Percentiles rank a stretch among this genome's conserved stretches.
Evolutionary conservation across 2,888 invertebrate species (phyloP).

Genomic region (Corbicula japonica): DNA sequence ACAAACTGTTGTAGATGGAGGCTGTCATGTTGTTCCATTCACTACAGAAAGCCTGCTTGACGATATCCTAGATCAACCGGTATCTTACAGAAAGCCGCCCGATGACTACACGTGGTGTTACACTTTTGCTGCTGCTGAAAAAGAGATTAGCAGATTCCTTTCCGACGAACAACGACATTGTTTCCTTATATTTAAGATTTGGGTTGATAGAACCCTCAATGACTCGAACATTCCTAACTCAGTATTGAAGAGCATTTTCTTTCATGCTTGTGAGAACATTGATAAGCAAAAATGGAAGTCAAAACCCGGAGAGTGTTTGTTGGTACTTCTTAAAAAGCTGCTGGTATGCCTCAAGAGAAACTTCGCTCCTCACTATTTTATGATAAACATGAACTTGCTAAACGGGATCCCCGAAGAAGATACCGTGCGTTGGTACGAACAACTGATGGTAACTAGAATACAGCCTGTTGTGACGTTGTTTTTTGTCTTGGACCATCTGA

Average conservation of each 20-base stretch:
- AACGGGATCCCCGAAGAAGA: neutral
- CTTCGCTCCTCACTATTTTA: conserved; percentile 46
- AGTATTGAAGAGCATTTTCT: conserved; percentile 39
- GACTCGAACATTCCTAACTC: neutral
- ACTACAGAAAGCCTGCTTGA: neutral
- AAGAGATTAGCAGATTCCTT: neutral
- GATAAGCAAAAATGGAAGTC: conserved; percentile 20
- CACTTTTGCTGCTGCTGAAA: conserved; percentile 26
- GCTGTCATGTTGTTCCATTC: conserved; percentile 30
- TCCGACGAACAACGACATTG: neutral
- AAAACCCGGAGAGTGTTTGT: conserved; percentile 34
- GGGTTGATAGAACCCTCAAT: neutral
- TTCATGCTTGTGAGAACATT: conserved; percentile 45
- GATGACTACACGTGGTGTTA: conserved; percentile 5
- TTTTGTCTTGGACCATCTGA: conserved; percentile 29
- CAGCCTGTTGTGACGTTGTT: conserved; percentile 17
- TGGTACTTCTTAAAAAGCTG: conserved; percentile 26
- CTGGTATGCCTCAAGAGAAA: conserved; percentile 1
- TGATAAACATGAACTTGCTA: conserved; percentile 34
- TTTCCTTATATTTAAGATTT: neutral
- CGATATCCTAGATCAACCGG: conserved; percentile 3
- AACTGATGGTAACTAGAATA: neutral
- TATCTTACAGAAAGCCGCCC: neutral
- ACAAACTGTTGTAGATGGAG: neutral
- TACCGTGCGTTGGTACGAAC: neutral